Evolutionary conservation across 2,888 invertebrate species (phyloP).

Genomic region (Deilephila elpenor): DNA sequence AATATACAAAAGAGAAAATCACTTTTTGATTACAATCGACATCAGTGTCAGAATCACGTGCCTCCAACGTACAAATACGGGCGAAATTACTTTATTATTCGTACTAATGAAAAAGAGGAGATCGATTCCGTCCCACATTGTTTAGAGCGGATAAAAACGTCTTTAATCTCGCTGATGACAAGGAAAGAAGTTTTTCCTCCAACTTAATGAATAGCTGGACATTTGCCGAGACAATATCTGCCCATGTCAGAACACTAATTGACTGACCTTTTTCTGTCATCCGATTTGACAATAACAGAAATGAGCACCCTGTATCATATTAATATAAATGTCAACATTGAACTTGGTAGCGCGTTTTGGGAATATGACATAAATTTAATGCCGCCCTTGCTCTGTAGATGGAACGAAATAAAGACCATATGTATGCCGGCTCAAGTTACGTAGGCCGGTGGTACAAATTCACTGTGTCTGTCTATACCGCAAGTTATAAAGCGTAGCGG

Average conservation of each 20-base stretch:
- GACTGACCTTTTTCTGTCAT: constrained; percentile 60
- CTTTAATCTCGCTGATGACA: constrained; percentile 41
- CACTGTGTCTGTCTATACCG: constrained; percentile 37
- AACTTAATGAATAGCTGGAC: constrained; percentile 50
- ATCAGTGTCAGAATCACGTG: constrained; percentile 22
- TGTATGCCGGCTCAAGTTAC: constrained; percentile 77
- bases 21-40: constrained; percentile 25
- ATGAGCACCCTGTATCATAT: constrained; percentile 72
- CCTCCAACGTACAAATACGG: not conserved
- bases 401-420: constrained; percentile 80
- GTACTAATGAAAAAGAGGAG: constrained; percentile 22
- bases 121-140: constrained; percentile 24
- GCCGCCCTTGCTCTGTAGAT: constrained; percentile 73
- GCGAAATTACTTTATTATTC: constrained; percentile 14
- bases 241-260: constrained; percentile 46
- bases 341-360: constrained; percentile 67
- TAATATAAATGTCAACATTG: constrained; percentile 80
- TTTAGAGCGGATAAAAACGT: constrained; percentile 34
- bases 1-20: constrained; percentile 17
- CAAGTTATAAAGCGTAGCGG: constrained; percentile 42
- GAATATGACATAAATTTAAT: constrained; percentile 82
- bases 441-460: constrained; percentile 72
- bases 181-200: constrained; percentile 42
- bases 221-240: constrained; percentile 50
- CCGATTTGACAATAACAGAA: constrained; percentile 61